Evolutionary conservation across 2,888 invertebrate species (phyloP), one percentile per base, ranked within the genome.

Genomic region (Erannis defoliaria): DNA sequence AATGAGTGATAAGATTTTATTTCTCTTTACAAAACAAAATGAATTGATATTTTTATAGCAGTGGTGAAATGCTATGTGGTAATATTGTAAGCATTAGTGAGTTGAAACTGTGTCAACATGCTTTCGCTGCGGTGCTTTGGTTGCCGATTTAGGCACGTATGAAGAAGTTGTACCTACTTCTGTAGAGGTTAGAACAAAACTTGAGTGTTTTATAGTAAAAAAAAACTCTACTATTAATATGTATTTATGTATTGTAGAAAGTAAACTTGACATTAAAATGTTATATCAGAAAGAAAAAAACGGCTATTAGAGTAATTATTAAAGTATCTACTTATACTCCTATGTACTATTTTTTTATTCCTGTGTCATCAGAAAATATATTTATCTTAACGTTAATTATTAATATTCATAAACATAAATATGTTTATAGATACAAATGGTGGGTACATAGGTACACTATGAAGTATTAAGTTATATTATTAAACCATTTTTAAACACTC

Each of bases 61-160:
- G 21, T 55, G 45, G 45, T 55, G 55, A 55, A 35, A 55, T 55
- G 51, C 14, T 40, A 40, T 51, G 40, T 51, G 51, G 51, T 51
- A 51, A 51, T 51, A 38, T n/a, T 18, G 29, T 51, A 31, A 51
- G 40, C 38, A 26, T 29, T 51, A 38, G 21, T 18, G 14, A 18
- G 40, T 35, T 38, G 50, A 26, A 51, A 51, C 40, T 51, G 31
- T 51, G 51, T 51, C 51, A 51, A 51, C 40, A 40, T 51, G 51
- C 51, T 51, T 51, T 51, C 51, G 51, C 51, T 51, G 19, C 40
- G 51, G 19, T 29, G 29, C n/a, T 40, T 51, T 29, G 1, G 4
- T 31, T 6, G 40, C 29, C 40, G 19, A 9, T 51, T 38, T 18
- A n/a, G 40, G 40, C 19, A 38, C 23, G n/a, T 16, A 26, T 10